Evolutionary conservation across 1,140 invertebrate genomes (phyloP), one percentile per base, ranked within the genome.

Genomic region (Neodiprion lecontei): DNA sequence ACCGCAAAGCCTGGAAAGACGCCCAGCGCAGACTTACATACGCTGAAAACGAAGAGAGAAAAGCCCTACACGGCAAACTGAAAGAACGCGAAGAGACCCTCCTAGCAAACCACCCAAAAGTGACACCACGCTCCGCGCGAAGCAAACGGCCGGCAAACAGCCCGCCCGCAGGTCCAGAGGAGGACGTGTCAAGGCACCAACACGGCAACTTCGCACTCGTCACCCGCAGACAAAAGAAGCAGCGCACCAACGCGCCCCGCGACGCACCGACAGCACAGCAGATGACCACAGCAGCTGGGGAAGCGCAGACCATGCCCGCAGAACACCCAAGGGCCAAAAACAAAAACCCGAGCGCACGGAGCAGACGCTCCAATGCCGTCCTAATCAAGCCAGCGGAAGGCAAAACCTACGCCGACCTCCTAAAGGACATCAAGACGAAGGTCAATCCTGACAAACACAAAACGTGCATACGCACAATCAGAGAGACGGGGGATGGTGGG

Each of bases 321-420:
- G 17, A 21, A 21, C 17, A 21, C 17, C 17, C 17, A 21, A 21
- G 17, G 17, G 17, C 17, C 17, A 21, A 21, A 21, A 21, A 21
- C 17, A 21, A 21, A 21, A 21, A 21, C 17, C 17, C 17, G 17
- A 21, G 17, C 17, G 17, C 17, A 21, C 17, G 17, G 17, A 21
- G 67, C 67, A 68, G 21, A 23, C 17, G 50, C 21, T 28, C 50
- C 66, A 40, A 72, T 23, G 70, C 70, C 23, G 69, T 70, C 40
- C 49, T 72, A 72, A 67, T 73, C 72, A 73, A 21, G 72, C 28
- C 65, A 66, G 72, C 53, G 17, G 48, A 28, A n/a, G 47, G 65
- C 61, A 73, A 40, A 61, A 66, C 66, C 12, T 73, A 73, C 17
- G 72, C 72, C 8, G 72, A 73, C 67, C 10, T 73, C 48, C 53